Percentiles rank a stretch among this genome's conserved stretches.
These are phyloP conservation scores for Baryphthengus martii DNA, from an alignment of 2,113 vertebrate species.

Conservation along the genomic window DNA sequence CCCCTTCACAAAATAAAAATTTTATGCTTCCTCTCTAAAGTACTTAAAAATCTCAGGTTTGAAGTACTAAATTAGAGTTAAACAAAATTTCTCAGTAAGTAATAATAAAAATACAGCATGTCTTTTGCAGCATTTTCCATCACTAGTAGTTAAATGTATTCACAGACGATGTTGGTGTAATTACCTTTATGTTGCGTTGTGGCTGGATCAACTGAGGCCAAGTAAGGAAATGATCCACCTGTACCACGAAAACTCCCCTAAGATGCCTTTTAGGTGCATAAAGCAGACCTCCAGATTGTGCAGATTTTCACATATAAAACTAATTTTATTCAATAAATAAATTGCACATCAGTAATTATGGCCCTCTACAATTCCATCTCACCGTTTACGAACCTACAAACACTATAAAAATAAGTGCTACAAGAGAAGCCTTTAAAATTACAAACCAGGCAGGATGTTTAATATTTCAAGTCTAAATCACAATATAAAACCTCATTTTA, in stretches of 20 bases:
- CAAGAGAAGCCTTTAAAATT: constrained; percentile 21
- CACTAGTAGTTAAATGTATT: not conserved
- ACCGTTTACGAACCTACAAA: not conserved
- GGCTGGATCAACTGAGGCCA: not conserved
- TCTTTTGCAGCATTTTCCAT: not conserved
- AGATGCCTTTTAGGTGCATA: not conserved
- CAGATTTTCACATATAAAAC: not conserved
- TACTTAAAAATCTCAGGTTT: not conserved
- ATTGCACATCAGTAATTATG: not conserved
- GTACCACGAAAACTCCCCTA: not conserved
- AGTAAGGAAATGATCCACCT: not conserved
- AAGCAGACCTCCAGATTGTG: not conserved
- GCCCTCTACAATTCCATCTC: not conserved
- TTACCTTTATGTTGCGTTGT: not conserved
- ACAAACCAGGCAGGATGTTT: not conserved
- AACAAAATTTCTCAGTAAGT: not conserved
- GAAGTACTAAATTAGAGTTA: not conserved
- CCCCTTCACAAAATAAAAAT: not conserved
- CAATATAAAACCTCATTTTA: constrained; percentile 15
- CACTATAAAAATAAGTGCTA: constrained; percentile 41
- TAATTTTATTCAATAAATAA: not conserved
- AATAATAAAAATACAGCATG: not conserved
- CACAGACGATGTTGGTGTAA: not conserved
- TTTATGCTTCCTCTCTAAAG: not conserved
- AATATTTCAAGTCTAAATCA: constrained; percentile 52